A percentile compares a stretch with the other conserved stretches of the same genome.
phyloP scores from a whole-genome alignment of 2,888 invertebrate genomes.

The Siphonodentalium dalli region DNA sequence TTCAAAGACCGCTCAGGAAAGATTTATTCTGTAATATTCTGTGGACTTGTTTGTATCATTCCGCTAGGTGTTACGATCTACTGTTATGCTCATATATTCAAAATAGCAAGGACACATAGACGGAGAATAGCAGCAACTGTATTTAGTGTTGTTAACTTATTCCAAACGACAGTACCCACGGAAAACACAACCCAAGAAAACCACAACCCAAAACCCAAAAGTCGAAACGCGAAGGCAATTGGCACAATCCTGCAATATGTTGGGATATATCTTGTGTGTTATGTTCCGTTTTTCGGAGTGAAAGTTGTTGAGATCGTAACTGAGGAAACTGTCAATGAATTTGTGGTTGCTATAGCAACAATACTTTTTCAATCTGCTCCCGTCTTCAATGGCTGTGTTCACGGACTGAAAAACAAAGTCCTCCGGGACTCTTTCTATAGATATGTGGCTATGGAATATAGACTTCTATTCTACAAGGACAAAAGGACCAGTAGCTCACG shows the following conservation, averaged over 20 bases:
- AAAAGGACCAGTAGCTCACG: constrained; percentile 45
- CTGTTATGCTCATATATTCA: constrained; percentile 55
- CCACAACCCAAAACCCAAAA: constrained; percentile 24
- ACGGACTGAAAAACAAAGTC: constrained; percentile 53
- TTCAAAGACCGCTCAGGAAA: constrained; percentile 33
- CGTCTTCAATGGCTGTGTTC: constrained; percentile 49
- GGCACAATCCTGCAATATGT: constrained; percentile 53
- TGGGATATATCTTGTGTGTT: constrained; percentile 50
- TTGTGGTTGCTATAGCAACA: constrained; percentile 41
- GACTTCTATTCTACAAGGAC: constrained; percentile 45
- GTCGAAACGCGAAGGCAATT: constrained; percentile 54
- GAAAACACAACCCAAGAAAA: constrained; percentile 30
- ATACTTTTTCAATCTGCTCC: constrained; percentile 51
- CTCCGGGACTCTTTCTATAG: constrained; percentile 48
- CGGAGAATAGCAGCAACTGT: constrained; percentile 57
- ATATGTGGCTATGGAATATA: constrained; percentile 40
- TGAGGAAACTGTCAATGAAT: constrained; percentile 29
- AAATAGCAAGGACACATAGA: constrained; percentile 53
- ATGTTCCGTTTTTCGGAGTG: constrained; percentile 50
- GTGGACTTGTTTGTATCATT: constrained; percentile 39
- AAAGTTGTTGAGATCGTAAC: constrained; percentile 34
- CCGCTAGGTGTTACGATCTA: constrained; percentile 51
- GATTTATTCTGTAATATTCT: constrained; percentile 39
- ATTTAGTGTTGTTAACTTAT: constrained; percentile 57
- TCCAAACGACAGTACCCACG: constrained; percentile 51